Base-by-base conservation (phyloP, 2,113 vertebrate genomes). In the Coreoperca whiteheadi region DNA sequence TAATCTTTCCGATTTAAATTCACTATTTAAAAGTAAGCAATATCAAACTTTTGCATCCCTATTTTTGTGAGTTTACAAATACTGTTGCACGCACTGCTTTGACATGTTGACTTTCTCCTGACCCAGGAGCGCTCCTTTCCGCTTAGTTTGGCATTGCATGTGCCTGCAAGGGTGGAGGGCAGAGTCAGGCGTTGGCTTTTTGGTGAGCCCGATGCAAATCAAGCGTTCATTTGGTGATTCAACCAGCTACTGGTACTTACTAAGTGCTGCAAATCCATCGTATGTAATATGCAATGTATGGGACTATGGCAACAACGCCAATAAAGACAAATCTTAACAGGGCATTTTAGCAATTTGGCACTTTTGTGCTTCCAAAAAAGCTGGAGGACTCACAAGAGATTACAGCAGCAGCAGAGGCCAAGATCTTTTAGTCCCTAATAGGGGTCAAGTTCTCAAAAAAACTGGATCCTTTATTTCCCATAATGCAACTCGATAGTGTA, bases 1-100 rank as follows among this genome's bases (percentile, higher is more conserved):
- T 43, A 15, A 74, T 80, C 37, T 67, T 34, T 57, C 46, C 20
- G 8, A 15, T 30, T 57, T 2, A 46, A 60, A 57, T 64, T 74
- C 12, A 48, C 16, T 50, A 10, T 57, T 50, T 39, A 68, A 54
- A 75, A 53, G 30, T 50, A 60, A 50, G 16, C 30, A 43, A 53
- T 41, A 67, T 54, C 43, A 54, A 32, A 67, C 20, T 8, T 53
- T n/a, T 23, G 43, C 20, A 53, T 48, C 32, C 41, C 34, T 43
- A 20, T 68, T 59, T 65, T n/a, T 12, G 21, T 30, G 60, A 67
- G 16, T 69, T 74, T 39, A 60, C 1, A 30, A 74, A 56, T 74
- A 32, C 12, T 14, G 23, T 12, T 72, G 28, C 32, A 41, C 30
- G n/a, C n/a, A 28, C 16, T 67, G 21, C 4, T 1, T 8, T 1